These are phyloP conservation scores for Trichopria drosophilae DNA, from an alignment of 2,888 invertebrate genomes.

Conservation along the genomic window DNA sequence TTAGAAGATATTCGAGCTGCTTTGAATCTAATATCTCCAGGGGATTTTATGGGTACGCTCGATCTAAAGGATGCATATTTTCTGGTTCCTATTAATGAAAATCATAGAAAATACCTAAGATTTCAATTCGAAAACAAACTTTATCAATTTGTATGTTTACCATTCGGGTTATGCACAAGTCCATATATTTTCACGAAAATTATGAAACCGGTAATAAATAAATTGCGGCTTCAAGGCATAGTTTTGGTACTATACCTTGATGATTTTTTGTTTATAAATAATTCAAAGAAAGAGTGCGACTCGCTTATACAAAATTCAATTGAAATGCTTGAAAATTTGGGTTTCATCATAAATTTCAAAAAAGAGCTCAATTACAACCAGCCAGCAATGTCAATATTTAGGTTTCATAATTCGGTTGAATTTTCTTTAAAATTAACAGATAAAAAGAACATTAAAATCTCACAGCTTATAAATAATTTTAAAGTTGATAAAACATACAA, in stretches of 20 bases:
- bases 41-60: not conserved
- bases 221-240: constrained; percentile 5
- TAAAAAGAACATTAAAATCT: constrained; percentile 21
- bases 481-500: constrained; percentile 9
- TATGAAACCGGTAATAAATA: constrained; percentile 14
- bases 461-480: constrained; percentile 3
- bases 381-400: constrained; percentile 12
- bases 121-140: not conserved
- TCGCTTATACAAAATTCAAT: constrained; percentile 4
- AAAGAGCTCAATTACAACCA: constrained; percentile 6
- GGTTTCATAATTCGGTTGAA: constrained; percentile 10
- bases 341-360: constrained; percentile 21
- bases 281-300: not conserved
- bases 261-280: constrained; percentile 13
- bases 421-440: constrained; percentile 23
- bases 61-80: not conserved
- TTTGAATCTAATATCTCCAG: not conserved
- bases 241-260: constrained; percentile 13
- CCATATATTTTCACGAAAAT: too few relatives aligned
- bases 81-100: not conserved
- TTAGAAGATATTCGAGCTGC: constrained; percentile 11
- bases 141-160: constrained; percentile 12
- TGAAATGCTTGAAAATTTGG: constrained; percentile 5
- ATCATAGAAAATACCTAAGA: not conserved
- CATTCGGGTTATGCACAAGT: too few relatives aligned